Base-by-base conservation (phyloP, 1,140 invertebrate species). In the Nephotettix cincticeps region DNA sequence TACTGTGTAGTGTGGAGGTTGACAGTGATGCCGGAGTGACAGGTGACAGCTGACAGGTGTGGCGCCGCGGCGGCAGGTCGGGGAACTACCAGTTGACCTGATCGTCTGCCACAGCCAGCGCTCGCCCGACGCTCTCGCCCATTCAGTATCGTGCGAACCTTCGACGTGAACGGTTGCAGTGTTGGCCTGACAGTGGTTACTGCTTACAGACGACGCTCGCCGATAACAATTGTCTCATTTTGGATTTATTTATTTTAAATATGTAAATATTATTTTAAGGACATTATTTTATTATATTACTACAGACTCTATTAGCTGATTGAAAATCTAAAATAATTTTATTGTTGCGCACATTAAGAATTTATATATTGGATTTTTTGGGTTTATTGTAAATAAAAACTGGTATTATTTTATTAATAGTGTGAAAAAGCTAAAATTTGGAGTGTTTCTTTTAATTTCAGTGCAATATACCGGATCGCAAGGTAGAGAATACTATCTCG, bases 41-140 rank as follows among this genome's bases (percentile, higher is more conserved):
- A 36, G 32, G 14, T 36, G 32, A 36, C 14, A 14, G 14, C 4
- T 25, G 25, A 27, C 56, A 61, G 56, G 56, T 61, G 56, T 51
- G 14, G 56, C 56, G 56, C 56, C 23, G 14, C 13, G 56, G 56
- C 23, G 23, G 56, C 56, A 29, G 56, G 27, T 25, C 56, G 14
- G 13, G 25, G 56, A 61, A 61, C 56, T 61, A 61, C 25, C n/a
- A 61, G 21, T 61, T 61, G 56, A 61, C 56, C 56, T 23, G 56
- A 23, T 61, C 4, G 23, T 27, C 56, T 21, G 47, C 47, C 23
- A 11, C 6, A 27, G 2, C 2, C 4, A 11, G 2, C 27, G 23
- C 56, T 23, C 14, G 4, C 4, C 4, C 47, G 47, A 4, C 23
- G 56, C 56, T 4, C 56, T 61, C 56, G 28, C 14, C 9, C 56